These are phyloP conservation scores for Alligator sinensis DNA, from an alignment of 2,113 vertebrate genomes.

Conservation along the genomic window DNA sequence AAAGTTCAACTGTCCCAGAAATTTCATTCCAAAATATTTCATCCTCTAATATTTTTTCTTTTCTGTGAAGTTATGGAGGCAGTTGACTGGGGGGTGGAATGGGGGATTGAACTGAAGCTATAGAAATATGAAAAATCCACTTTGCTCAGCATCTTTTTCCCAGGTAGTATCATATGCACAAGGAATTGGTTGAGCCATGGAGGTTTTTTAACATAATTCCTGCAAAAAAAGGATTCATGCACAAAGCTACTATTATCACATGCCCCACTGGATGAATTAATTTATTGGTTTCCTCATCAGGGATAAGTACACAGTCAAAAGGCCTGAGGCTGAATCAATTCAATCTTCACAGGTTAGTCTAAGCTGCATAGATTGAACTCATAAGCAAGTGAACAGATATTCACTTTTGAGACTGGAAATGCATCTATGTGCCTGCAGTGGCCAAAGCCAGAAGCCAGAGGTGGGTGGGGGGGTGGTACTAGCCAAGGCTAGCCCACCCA, in stretches of 20 bases:
- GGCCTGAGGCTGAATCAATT: no score
- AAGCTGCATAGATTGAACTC: no score
- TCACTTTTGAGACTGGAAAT: no score
- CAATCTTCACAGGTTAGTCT: no score
- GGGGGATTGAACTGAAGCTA: background rate
- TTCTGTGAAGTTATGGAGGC: background rate
- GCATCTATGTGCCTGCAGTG: no score
- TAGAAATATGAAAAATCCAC: background rate
- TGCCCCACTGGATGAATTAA: background rate
- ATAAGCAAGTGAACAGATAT: no score
- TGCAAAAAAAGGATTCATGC: background rate
- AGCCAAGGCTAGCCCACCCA: no score
- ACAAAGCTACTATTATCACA: background rate
- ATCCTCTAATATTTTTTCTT: slow-evolving; percentile 1
- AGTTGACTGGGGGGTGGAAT: background rate
- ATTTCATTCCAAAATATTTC: slow-evolving; percentile 69
- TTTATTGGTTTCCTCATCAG: no score
- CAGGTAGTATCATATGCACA: background rate
- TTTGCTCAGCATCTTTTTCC: fast-evolving
- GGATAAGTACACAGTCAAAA: no score
- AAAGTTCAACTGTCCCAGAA: slow-evolving; percentile 71
- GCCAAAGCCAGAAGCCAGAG: no score
- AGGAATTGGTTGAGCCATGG: no score
- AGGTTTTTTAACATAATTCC: background rate
- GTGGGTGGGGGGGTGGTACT: no score